Base-by-base conservation (phyloP, 2,888 invertebrate genomes). In the Acleris literana region DNA sequence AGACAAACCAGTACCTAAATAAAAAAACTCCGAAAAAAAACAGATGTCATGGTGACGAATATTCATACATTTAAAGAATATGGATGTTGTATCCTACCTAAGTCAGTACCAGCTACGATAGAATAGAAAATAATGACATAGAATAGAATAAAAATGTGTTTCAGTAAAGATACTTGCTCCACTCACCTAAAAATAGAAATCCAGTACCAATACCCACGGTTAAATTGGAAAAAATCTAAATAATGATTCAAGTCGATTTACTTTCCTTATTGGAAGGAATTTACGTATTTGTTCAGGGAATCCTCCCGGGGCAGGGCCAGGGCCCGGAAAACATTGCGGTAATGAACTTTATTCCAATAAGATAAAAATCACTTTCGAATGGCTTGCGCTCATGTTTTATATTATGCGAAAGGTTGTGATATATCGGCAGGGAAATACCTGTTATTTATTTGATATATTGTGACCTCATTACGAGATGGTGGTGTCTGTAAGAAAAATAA, bases 201-300 rank as follows among this genome's bases (percentile, higher is more conserved):
- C 33, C 48, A 39, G 48, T 48, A 48, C 33, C 33, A 46, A 46
- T 18, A 54, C 39, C 39, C 13, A 29, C 25, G 64, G 69, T 69
- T 65, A 68, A 70, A 68, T 58, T 69, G 62, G 63, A 68, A 71
- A 68, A 69, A 73, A 71, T 68, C 69, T 55, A 69, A 70, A 70
- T 69, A 68, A 68, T 64, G 64, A 52, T 39, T 49, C 59, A 29
- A 64, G 43, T 18, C 48, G 70, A 66, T 69, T 70, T 64, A 61
- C 63, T 65, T 66, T 67, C 68, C 60, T 67, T 68, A 68, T 68
- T 70, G 63, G 63, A 70, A 69, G 56, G 67, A 66, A 64, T 70
- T 70, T 67, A 64, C 67, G 46, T 56, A 69, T 56, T 63, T 61
- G 65, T 61, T 65, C 55, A 60, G 18, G 49, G 33, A 51, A 65